Evolutionary conservation across 2,113 vertebrate species (phyloP).

Genomic region (Corythaeola cristata): DNA sequence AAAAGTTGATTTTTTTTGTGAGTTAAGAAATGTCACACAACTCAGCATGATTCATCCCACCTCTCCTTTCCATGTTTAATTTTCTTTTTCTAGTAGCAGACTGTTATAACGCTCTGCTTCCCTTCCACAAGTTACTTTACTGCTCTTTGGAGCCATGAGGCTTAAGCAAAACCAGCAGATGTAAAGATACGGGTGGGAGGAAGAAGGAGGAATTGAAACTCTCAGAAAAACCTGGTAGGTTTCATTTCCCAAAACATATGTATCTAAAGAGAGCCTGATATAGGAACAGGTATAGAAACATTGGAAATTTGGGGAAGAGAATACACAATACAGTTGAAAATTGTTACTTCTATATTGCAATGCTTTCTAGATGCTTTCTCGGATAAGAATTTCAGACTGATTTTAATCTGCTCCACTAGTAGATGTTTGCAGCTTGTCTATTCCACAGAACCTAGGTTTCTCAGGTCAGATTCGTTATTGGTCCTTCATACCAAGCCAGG

Average conservation of each 20-base stretch:
- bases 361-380: neutral
- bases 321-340: neutral
- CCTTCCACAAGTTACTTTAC: neutral
- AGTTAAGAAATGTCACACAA: neutral
- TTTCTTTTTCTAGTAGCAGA: neutral
- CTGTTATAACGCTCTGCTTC: neutral
- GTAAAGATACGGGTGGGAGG: neutral
- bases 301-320: neutral
- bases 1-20: neutral
- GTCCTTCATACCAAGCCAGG: neutral
- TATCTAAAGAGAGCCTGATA: neutral
- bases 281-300: neutral
- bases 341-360: neutral
- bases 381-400: neutral
- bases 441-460: neutral
- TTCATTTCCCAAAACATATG: neutral
- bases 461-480: accelerated
- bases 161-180: neutral
- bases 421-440: neutral
- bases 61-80: neutral
- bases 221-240: neutral
- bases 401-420: neutral
- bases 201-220: neutral
- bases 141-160: neutral
- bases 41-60: neutral